Conservation (phyloP, 1,140 invertebrate genomes). For the Ericerus pela region DNA sequence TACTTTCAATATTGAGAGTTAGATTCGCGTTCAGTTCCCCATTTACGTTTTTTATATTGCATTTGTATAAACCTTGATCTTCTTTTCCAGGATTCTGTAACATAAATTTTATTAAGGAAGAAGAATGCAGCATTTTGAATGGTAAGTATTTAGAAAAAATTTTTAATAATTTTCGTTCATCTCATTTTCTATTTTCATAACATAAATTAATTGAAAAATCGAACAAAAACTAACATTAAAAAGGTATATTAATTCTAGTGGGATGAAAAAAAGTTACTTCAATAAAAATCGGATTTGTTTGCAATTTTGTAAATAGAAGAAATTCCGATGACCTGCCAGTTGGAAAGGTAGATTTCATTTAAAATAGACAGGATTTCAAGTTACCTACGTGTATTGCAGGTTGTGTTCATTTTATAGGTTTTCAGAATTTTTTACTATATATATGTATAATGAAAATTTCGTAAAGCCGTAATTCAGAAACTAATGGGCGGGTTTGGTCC, state of each 20-base stretch:
- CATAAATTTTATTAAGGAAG: slow-evolving; percentile 4
- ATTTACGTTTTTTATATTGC: slow-evolving; percentile 87
- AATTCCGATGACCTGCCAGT: no score
- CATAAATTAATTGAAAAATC: not conserved
- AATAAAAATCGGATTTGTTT: no score
- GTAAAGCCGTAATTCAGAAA: no score
- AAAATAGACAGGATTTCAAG: no score
- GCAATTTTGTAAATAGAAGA: no score
- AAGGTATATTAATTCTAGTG: not conserved
- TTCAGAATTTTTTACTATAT: no score
- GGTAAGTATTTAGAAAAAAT: not conserved
- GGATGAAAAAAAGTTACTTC: not conserved
- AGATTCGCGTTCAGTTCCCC: slow-evolving; percentile 94
- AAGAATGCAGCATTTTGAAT: not conserved
- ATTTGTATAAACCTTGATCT: slow-evolving; percentile 96
- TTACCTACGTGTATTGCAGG: no score
- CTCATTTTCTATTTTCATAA: not conserved
- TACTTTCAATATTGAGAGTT: slow-evolving; percentile 94
- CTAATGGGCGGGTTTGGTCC: no score
- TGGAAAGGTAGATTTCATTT: no score
- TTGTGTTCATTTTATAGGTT: no score
- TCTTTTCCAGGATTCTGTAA: slow-evolving; percentile 71
- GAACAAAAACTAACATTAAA: not conserved
- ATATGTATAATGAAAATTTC: no score
- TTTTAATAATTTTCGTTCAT: not conserved